phyloP scores from a whole-genome alignment of 2,888 invertebrate species.

The Synanthedon andrenaeformis region DNA sequence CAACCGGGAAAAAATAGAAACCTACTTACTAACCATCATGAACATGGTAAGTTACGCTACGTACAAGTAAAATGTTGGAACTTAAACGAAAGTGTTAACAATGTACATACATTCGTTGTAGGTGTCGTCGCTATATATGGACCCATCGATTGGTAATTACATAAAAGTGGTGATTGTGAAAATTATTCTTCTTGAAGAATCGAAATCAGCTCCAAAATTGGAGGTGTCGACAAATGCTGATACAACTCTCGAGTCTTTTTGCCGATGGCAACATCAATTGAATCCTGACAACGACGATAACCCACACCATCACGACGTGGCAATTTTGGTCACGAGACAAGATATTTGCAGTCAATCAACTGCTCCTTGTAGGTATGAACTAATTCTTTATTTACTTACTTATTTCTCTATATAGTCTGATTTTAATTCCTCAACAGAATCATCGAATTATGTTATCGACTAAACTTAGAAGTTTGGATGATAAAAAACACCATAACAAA shows the following conservation, averaged over 20 bases:
- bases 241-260: conserved; percentile 85
- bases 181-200: conserved; percentile 81
- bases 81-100: not conserved
- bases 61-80: not conserved
- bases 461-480: not conserved
- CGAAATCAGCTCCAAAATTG: conserved; percentile 72
- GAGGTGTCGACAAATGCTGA: conserved; percentile 86
- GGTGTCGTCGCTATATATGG: conserved; percentile 85
- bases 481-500: not conserved
- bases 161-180: conserved; percentile 91
- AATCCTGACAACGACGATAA: conserved; percentile 83
- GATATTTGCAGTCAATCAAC: conserved; percentile 76
- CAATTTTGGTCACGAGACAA: conserved; percentile 84
- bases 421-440: not conserved
- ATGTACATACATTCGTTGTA: conserved; percentile 15
- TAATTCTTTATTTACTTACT: conserved; percentile 7
- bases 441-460: not conserved
- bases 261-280: conserved; percentile 82
- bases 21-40: conserved; percentile 91
- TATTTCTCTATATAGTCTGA: not conserved
- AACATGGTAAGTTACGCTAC: conserved; percentile 78
- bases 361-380: conserved; percentile 64
- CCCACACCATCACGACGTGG: conserved; percentile 92
- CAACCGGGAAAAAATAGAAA: conserved; percentile 84
- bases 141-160: conserved; percentile 90